Base-by-base conservation (phyloP, 35 echinoderm and acorn worm genomes). In the Heliocidaris erythrogramma region DNA sequence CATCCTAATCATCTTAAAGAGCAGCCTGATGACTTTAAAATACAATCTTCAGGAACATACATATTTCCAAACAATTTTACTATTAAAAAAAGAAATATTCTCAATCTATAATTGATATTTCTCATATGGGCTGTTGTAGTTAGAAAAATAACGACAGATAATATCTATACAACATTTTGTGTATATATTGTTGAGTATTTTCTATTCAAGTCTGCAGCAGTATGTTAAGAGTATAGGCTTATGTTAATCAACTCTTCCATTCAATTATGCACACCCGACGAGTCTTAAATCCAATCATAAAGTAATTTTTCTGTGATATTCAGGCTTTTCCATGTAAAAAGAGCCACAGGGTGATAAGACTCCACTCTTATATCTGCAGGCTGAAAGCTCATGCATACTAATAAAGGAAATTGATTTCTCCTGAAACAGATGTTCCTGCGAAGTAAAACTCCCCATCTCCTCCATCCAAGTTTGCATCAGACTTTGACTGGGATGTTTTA, bases 391-490 rank as follows among this genome's bases (percentile, higher is more conserved):
- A 5, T 78, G 21, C 65, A 78, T 78, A 78, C 65, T 78, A 24
- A 78, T 78, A 78, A 78, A 78, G 65, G 65, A 78, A 78, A 78
- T 78, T 78, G 65, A 78, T 78, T 78, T 78, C 6, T 78, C 65
- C 27, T 42, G 17, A 5, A 78, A 78, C 65, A 78, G 65, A 78
- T 78, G 65, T 78, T 78, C n/a, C 65, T 78, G 27, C 1, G 65
- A 78, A n/a, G n/a, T n/a, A n/a, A 78, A 78, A 21, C 65, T 78
- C 27, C 27, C 35, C 35, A 42, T 42, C 35, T 42, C 35, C 35
- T 42, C 35, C n/a, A n/a, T n/a, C 35, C 35, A 3, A 42, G 35
- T 56, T 14, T 56, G 10, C 52, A 56, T 56, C 52, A 56, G 52
- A 13, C 11, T 56, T 56, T 56, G 52, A 56, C 52, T 56, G 52